Conservation (phyloP, 2,797 vertebrate genomes). For the Gastrophryne carolinensis region DNA sequence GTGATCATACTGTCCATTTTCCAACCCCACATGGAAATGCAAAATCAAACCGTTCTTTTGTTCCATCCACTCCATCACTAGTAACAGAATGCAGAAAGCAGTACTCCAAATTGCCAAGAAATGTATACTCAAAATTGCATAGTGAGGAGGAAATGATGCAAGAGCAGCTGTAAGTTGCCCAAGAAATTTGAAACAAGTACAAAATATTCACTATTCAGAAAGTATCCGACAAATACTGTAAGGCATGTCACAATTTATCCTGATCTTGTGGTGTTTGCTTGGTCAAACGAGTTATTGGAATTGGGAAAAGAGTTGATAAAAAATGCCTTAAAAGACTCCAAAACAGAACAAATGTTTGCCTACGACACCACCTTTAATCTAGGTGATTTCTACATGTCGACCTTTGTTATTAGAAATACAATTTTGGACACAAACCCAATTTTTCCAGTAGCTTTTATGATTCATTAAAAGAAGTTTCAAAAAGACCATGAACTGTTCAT, state of each 20-base stretch:
- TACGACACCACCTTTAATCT: background rate
- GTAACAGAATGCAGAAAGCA: background rate
- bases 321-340: background rate
- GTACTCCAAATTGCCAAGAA: background rate
- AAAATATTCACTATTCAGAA: too few relatives aligned
- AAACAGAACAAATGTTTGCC: background rate
- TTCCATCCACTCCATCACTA: conserved; percentile 2
- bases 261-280: background rate
- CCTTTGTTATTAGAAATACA: background rate
- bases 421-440: background rate
- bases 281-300: background rate
- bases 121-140: background rate
- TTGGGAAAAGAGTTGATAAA: background rate
- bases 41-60: background rate
- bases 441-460: background rate
- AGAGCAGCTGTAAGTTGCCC: background rate
- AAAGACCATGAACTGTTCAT: background rate
- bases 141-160: background rate
- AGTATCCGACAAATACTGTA: too few relatives aligned
- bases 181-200: background rate
- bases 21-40: background rate
- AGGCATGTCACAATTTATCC: background rate
- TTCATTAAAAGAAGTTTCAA: background rate
- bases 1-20: background rate
- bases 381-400: conserved; percentile 8